Evolutionary conservation across 2,888 invertebrate species (phyloP), one percentile per base, ranked within the genome.

Genomic region (Epistrophe eligans): DNA sequence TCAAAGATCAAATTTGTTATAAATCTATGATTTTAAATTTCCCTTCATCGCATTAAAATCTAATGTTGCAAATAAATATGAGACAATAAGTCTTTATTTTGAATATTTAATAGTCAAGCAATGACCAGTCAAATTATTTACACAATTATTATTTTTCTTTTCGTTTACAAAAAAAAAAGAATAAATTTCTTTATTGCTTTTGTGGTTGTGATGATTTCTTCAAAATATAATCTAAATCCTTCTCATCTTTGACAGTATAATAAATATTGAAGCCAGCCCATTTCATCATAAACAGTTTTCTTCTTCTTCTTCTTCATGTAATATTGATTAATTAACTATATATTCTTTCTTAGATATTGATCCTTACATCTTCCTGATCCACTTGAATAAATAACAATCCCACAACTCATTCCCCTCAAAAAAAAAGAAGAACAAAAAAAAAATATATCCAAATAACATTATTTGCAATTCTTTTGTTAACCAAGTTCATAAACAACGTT

Each of bases 341-440:
- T 66, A n/a, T 50, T 52, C 15, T 11, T 50, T 32, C 13, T 52
- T 24, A 24, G 13, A 38, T 52, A 43, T 48, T 24, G 35, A 67
- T 67, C 67, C 35, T 15, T 24, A 67, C 8, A 67, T 52, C 19
- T 19, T 24, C 19, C 19, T 67, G 38, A 67, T 67, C 67, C 67
- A 67, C 67, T 67, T 67, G 67, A 67, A 67, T 67, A 67, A 67
- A 67, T 67, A 67, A 50, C 11, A 52, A 67, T 19, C n/a, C 35
- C 28, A 67, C 28, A 67, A 24, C 52, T 52, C 38, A 50, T 50
- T 60, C 17, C 35, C 6, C 6, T 4, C 9, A 17, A 38, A 2
- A 17, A 2, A 1, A 35, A 15, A n/a, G 10, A 35, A 50, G 2
- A 9, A 4, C 2, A 19, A 24, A 2, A 58, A 35, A 35, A 35